Evolutionary conservation across 2,797 vertebrate species (phyloP), one percentile per base, ranked within the genome.

Genomic region (Melanotaenia nigrans): DNA sequence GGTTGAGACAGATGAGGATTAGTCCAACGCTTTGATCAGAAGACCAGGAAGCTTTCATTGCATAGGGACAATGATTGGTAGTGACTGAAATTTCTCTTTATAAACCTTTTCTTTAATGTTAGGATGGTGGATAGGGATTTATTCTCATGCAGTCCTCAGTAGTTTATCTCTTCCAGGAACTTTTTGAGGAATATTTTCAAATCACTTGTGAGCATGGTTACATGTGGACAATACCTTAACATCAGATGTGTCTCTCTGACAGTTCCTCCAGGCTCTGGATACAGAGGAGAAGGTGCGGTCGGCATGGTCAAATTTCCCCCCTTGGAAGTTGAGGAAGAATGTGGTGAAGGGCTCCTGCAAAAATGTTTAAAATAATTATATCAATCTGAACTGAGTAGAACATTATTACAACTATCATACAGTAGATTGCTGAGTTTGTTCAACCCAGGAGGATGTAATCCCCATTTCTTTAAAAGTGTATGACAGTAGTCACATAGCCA

Each of bases 231-330:
- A 74, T 94, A 99, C 97, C 97, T 99, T 99, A 59, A 99, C 97
- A 69, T 99, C 98, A 42, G 97, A 98, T 0, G 97, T 99, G 92
- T 99, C 97, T 78, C 97, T 96, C 85, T 99, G 98, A 90, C 96
- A 96, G 82, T 99, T 99, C 81, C 96, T 96, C 98, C 98, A 99
- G 0, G 97, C 97, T 86, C 97, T 95, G 73, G 97, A 95, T 90
- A 99, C 76, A 0, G 97, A 99, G 10, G 98, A 99, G 90, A 99
- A 99, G 0, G 97, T 96, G 89, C 97, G 95, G 70, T 99, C 98
- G 25, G 97, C 97, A 9, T 99, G 97, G 88, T 99, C 98, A 90
- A 99, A 99, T 89, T 99, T 98, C 24, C 97, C 97, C 83, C 97
- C 98, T 97, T 99, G 97, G 59, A 99, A 94, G 93, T 99, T 97